These are phyloP conservation scores for Papilio machaon DNA, from an alignment of 1,140 invertebrate genomes.

Conservation along the genomic window DNA sequence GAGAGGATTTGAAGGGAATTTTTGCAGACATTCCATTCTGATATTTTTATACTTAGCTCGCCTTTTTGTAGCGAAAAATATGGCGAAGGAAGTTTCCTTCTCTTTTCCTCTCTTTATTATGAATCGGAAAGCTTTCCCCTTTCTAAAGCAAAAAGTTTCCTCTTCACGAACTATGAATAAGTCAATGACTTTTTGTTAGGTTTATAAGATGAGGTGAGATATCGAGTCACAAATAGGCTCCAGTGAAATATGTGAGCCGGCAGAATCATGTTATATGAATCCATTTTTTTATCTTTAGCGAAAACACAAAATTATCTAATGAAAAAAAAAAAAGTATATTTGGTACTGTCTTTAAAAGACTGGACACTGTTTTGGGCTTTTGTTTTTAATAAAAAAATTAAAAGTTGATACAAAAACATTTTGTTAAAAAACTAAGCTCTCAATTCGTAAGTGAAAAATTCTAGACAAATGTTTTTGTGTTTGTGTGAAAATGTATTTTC, in stretches of 20 bases:
- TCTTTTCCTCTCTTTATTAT: conserved; percentile 18
- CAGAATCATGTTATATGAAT: not conserved
- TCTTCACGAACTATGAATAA: conserved; percentile 6
- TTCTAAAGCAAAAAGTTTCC: conserved; percentile 9
- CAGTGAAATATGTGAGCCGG: not conserved
- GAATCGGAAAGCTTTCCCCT: conserved; percentile 5
- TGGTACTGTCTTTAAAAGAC: no score
- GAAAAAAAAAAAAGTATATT: no score
- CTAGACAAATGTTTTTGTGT: not conserved
- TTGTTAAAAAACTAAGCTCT: no score
- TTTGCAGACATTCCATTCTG: conserved; percentile 21
- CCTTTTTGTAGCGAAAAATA: conserved; percentile 10
- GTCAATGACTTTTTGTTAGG: conserved; percentile 13
- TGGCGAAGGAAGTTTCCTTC: not conserved
- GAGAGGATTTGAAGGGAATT: conserved; percentile 24
- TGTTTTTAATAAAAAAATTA: no score
- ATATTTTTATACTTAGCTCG: conserved; percentile 40
- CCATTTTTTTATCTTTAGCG: not conserved
- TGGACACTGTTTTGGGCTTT: no score
- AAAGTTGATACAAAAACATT: no score
- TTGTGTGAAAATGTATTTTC: not conserved
- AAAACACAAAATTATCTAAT: no score
- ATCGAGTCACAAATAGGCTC: not conserved
- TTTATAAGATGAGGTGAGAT: conserved; percentile 8
- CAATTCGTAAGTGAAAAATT: no score